phyloP scores from a whole-genome alignment of 2,888 invertebrate species.

The Drosophila affinis region DNA sequence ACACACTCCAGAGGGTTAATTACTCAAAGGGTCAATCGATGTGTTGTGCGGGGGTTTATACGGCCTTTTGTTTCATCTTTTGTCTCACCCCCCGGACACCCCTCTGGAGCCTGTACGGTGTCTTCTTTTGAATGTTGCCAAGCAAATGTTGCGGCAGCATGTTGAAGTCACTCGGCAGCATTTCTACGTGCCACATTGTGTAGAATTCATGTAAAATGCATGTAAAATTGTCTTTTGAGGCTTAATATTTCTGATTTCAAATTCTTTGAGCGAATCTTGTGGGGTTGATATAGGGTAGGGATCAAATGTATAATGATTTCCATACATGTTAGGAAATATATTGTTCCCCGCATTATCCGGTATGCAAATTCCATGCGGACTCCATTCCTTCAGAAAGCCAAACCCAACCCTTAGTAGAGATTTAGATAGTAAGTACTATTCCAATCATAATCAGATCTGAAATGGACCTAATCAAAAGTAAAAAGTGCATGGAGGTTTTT shows the following conservation, averaged over 20 bases:
- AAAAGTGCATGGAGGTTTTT: background rate
- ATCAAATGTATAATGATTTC: background rate
- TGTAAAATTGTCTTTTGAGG: too few species aligned
- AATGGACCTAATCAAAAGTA: background rate
- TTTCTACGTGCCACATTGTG: background rate
- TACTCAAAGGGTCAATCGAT: slow-evolving; percentile 64
- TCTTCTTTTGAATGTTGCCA: background rate
- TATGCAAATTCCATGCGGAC: background rate
- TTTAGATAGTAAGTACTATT: background rate
- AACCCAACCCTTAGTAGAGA: too few species aligned
- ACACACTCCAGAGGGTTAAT: slow-evolving; percentile 56
- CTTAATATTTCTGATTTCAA: too few species aligned
- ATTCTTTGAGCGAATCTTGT: too few species aligned
- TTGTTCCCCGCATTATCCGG: too few species aligned
- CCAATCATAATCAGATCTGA: too few species aligned
- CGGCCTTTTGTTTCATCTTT: slow-evolving; percentile 5
- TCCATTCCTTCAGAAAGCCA: background rate
- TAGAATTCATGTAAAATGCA: background rate
- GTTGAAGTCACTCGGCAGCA: background rate
- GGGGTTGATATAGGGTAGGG: too few species aligned
- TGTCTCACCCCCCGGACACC: background rate
- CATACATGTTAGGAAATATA: background rate
- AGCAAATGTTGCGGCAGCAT: background rate
- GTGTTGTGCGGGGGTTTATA: slow-evolving; percentile 3
- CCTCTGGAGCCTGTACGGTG: background rate